Percentiles rank a stretch among this genome's conserved stretches.
Evolutionary conservation across 1,140 invertebrate genomes (phyloP).

Genomic region (Microplitis mediator): DNA sequence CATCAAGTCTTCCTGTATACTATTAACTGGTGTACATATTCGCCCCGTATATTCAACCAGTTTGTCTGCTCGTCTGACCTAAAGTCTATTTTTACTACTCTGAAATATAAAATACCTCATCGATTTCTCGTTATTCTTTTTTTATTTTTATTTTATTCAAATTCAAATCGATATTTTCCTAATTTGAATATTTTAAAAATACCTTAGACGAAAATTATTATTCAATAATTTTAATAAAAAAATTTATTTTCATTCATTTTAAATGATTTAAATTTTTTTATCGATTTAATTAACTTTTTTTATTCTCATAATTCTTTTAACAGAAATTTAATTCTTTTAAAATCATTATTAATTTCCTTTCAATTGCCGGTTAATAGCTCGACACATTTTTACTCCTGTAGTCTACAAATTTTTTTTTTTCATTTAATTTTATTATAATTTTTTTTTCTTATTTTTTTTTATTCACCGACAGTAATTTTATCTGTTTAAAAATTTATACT

Average conservation of each 20-base stretch:
- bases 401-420: neutral
- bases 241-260: too few species aligned
- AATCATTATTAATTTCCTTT: neutral
- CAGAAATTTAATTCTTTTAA: neutral
- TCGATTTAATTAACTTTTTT: neutral
- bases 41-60: neutral
- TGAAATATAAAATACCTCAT: constrained; percentile 1
- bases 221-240: too few species aligned
- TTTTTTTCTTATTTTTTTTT: too few species aligned
- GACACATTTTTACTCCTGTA: neutral
- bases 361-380: neutral
- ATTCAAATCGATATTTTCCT: neutral
- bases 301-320: neutral
- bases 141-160: neutral
- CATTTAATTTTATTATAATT: neutral
- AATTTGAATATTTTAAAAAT: neutral
- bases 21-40: neutral
- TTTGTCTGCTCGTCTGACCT: constrained; percentile 8
- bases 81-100: constrained; percentile 10
- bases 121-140: neutral
- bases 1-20: neutral
- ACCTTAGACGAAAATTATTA: neutral
- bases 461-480: too few species aligned
- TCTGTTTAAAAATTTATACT: too few species aligned
- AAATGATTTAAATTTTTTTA: too few species aligned